Conservation (phyloP, 2,888 invertebrate species). For the Hypomecis atomaria region DNA sequence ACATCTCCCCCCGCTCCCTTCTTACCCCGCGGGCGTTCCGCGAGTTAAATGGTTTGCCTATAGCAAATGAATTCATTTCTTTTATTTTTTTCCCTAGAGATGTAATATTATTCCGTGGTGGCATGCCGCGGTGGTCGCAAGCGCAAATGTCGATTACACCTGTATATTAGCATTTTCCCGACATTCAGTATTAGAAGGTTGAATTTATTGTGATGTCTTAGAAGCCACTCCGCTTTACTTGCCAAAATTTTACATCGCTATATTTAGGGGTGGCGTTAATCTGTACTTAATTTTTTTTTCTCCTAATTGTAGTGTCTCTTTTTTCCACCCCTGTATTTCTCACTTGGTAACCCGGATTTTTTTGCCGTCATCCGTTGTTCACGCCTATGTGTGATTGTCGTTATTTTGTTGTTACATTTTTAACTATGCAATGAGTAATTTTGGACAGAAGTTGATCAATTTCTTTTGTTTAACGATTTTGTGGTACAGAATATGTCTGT, state of each 20-base stretch:
- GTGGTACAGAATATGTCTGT: no score
- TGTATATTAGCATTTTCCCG: slow-evolving; percentile 76
- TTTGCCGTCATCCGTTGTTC: slow-evolving; percentile 53
- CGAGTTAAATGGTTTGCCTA: no score
- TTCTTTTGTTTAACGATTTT: no score
- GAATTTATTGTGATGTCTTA: slow-evolving; percentile 72
- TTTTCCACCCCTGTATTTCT: slow-evolving; percentile 64
- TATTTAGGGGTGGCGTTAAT: slow-evolving; percentile 53
- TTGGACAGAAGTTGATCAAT: neutral
- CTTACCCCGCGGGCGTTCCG: no score
- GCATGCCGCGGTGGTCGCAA: slow-evolving; percentile 39
- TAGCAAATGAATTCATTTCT: no score
- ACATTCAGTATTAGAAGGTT: slow-evolving; percentile 80
- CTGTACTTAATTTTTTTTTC: slow-evolving; percentile 75
- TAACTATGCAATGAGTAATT: neutral
- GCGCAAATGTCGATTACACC: slow-evolving; percentile 65
- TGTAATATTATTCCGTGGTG: neutral
- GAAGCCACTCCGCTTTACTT: slow-evolving; percentile 69
- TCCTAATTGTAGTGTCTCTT: slow-evolving; percentile 51
- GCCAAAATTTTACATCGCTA: slow-evolving; percentile 65
- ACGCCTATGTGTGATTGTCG: slow-evolving; percentile 36
- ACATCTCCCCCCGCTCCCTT: no score
- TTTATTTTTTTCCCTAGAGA: no score
- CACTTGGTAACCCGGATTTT: slow-evolving; percentile 65
- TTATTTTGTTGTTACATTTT: slow-evolving; percentile 13